Conservation (phyloP, 2,113 vertebrate species). For the Mesitornis unicolor region DNA sequence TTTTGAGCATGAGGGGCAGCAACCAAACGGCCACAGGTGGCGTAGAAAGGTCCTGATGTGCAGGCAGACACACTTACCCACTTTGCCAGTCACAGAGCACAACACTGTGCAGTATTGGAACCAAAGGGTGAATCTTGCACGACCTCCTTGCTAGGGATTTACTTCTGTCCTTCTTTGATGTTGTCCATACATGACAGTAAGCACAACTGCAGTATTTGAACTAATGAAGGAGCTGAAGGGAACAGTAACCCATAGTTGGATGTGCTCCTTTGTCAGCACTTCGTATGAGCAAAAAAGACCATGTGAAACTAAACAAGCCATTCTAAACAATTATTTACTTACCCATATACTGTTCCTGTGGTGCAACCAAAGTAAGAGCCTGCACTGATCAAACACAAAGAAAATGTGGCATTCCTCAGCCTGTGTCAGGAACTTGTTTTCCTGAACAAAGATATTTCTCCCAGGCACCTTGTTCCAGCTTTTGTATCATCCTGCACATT, state of each 20-base stretch:
- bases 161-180: not conserved
- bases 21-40: not conserved
- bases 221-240: not conserved
- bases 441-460: not conserved
- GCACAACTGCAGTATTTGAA: not conserved
- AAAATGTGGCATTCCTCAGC: not conserved
- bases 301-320: not conserved
- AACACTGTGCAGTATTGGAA: not conserved
- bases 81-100: not conserved
- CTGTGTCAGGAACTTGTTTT: not conserved
- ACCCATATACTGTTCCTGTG: not conserved
- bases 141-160: not conserved
- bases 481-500: not conserved
- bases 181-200: rapidly evolving
- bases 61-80: not conserved
- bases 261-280: not conserved
- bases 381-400: not conserved
- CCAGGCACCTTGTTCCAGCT: not conserved
- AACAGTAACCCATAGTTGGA: not conserved
- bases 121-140: not conserved
- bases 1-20: not conserved
- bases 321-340: not conserved
- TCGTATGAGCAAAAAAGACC: not conserved
- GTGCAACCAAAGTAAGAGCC: not conserved
- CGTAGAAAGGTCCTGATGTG: not conserved